A percentile compares a stretch with the other conserved stretches of the same genome.
These are phyloP conservation scores for Fistularia commersonii DNA, from an alignment of 2,797 vertebrate genomes.

Conservation along the genomic window DNA sequence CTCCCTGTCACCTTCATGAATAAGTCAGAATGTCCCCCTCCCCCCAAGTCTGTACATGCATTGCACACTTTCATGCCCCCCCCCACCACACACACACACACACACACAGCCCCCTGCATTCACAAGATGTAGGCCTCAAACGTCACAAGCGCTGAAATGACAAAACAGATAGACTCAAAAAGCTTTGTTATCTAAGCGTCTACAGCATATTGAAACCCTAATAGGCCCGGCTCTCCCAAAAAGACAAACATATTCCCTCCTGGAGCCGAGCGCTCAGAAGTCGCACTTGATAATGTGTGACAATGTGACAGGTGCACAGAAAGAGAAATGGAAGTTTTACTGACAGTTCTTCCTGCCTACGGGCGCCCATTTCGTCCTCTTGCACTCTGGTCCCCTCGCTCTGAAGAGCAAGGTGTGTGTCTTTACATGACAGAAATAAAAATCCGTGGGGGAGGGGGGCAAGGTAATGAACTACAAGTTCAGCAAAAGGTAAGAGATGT, in stretches of 20 bases:
- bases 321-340: slow-evolving; percentile 45
- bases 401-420: slow-evolving; percentile 8
- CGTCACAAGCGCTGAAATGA: neutral
- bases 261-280: slow-evolving; percentile 22
- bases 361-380: slow-evolving; percentile 29
- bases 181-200: slow-evolving; percentile 10
- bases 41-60: slow-evolving; percentile 18
- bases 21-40: slow-evolving; percentile 68
- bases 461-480: slow-evolving; percentile 43
- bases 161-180: slow-evolving; percentile 11
- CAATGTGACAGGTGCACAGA: slow-evolving; percentile 44
- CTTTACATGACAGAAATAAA: slow-evolving; percentile 1
- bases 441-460: neutral
- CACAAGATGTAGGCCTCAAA: neutral
- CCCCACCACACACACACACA: slow-evolving; percentile 1
- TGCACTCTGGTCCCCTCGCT: slow-evolving; percentile 36
- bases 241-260: slow-evolving; percentile 15
- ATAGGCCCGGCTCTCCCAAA: slow-evolving; percentile 4
- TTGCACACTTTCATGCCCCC: slow-evolving; percentile 6
- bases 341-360: slow-evolving; percentile 46
- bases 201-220: slow-evolving; percentile 9
- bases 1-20: slow-evolving; percentile 63
- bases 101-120: neutral
- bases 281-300: slow-evolving; percentile 53
- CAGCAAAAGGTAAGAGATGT: slow-evolving; percentile 29